Conservation (phyloP, 2,113 vertebrate species). For the Grammomys dolichurus region DNA sequence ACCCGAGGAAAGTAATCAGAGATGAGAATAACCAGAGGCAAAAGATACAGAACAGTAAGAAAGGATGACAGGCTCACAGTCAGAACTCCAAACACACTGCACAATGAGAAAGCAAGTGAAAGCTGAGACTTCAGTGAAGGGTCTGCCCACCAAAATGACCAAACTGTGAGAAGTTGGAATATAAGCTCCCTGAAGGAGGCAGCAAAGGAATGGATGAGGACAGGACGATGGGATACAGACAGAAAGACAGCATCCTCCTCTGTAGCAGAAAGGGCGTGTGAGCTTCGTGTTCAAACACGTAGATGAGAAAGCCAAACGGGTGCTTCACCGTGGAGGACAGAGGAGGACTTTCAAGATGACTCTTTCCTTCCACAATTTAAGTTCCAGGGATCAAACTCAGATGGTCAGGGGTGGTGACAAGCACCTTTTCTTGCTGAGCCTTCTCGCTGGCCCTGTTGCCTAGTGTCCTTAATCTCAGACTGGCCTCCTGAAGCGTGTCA, state of each 20-base stretch:
- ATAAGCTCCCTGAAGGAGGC: conserved; percentile 60
- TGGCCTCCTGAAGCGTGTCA: neutral
- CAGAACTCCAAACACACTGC: conserved; percentile 73
- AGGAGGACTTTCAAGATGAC: too few relatives aligned
- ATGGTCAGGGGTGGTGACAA: neutral
- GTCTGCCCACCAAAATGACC: conserved; percentile 63
- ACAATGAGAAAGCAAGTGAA: conserved; percentile 73
- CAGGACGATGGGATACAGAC: conserved; percentile 5
- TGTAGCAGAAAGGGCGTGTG: conserved; percentile 38
- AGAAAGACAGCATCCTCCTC: neutral
- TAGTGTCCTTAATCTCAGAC: neutral
- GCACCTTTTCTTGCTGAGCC: neutral
- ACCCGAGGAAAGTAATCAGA: conserved; percentile 82
- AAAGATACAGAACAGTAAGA: conserved; percentile 63
- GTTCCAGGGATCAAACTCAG: neutral
- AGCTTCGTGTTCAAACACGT: neutral
- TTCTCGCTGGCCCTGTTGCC: neutral
- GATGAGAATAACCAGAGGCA: conserved; percentile 73
- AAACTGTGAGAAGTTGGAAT: conserved; percentile 53
- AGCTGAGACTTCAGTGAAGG: conserved; percentile 76
- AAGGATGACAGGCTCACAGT: conserved; percentile 64
- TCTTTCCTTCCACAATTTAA: neutral
- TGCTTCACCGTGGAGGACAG: neutral
- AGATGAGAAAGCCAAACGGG: conserved; percentile 23
- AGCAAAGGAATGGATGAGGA: neutral